Conservation (phyloP, 2,888 invertebrate species). For the Sminthurinus aureus region DNA sequence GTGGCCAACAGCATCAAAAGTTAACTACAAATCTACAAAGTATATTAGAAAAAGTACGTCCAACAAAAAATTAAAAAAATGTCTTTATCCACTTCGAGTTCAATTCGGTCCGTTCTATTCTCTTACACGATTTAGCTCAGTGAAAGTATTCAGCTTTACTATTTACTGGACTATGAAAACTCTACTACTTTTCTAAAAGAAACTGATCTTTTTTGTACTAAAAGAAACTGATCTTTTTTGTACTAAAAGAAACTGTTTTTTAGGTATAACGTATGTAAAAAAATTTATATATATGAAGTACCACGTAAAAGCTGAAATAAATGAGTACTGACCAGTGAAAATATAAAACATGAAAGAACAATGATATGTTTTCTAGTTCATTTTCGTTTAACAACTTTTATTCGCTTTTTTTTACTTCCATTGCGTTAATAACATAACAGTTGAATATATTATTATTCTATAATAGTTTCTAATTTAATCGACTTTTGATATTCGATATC, state of each 20-base stretch:
- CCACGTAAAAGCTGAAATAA: too few species aligned
- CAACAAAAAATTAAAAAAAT: background rate
- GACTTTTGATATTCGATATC: too few species aligned
- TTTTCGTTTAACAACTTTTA: too few species aligned
- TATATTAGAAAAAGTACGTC: background rate
- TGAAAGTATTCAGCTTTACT: slow-evolving; percentile 20
- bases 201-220: background rate
- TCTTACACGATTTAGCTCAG: slow-evolving; percentile 12
- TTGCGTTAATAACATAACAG: too few species aligned
- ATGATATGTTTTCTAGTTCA: too few species aligned
- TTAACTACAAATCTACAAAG: background rate
- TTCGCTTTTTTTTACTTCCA: too few species aligned
- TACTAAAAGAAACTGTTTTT: background rate
- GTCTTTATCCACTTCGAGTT: background rate
- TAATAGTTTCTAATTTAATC: too few species aligned
- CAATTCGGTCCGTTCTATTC: slow-evolving; percentile 11
- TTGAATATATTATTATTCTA: too few species aligned
- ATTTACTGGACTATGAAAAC: slow-evolving; percentile 26
- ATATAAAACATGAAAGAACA: too few species aligned
- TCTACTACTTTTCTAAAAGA: slow-evolving; percentile 8
- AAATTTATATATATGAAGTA: too few species aligned
- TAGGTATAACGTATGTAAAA: too few species aligned
- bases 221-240: background rate
- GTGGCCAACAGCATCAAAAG: slow-evolving; percentile 15
- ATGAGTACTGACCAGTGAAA: too few species aligned